Evolutionary conservation across 2,797 vertebrate genomes (phyloP).

Genomic region (Ataeniobius toweri): DNA sequence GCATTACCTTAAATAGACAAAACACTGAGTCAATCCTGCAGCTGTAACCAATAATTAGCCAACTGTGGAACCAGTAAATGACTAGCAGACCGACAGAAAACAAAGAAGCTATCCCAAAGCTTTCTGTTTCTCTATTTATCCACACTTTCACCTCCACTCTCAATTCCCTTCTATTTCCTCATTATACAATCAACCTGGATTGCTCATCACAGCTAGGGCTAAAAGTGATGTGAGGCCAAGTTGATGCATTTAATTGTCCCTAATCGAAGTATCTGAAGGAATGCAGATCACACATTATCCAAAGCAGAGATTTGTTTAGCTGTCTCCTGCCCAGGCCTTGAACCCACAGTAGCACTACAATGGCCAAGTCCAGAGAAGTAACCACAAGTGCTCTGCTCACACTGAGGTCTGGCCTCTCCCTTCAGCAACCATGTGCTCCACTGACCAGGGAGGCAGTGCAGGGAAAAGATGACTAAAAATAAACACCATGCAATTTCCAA

Average conservation of each 20-base stretch:
- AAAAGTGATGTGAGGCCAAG: slow-evolving; percentile 25
- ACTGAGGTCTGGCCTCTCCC: slow-evolving; percentile 81
- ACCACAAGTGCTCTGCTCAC: slow-evolving; percentile 72
- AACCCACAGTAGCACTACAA: slow-evolving; percentile 72
- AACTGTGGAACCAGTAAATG: slow-evolving; percentile 62
- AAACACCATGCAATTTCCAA: slow-evolving; percentile 77
- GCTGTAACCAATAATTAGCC: slow-evolving; percentile 69
- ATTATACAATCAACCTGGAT: slow-evolving; percentile 54
- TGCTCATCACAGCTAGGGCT: slow-evolving; percentile 38
- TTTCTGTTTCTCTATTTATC: slow-evolving; percentile 17
- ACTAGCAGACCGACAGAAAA: slow-evolving; percentile 42
- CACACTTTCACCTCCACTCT: slow-evolving; percentile 14
- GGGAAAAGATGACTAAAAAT: slow-evolving; percentile 78
- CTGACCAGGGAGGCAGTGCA: slow-evolving; percentile 76
- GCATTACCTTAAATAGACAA: slow-evolving; percentile 66
- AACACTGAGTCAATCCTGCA: slow-evolving; percentile 56
- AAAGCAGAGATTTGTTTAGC: slow-evolving; percentile 41
- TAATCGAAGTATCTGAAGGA: slow-evolving; percentile 64
- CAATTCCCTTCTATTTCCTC: slow-evolving; percentile 19
- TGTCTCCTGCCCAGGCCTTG: slow-evolving; percentile 72
- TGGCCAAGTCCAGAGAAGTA: slow-evolving; percentile 70
- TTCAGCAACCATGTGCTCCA: slow-evolving; percentile 79
- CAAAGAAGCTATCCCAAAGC: slow-evolving; percentile 16
- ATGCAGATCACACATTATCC: slow-evolving; percentile 60
- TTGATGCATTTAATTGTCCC: slow-evolving; percentile 42